Base-by-base conservation (phyloP, 2,113 vertebrate species). In the Orycteropus afer region DNA sequence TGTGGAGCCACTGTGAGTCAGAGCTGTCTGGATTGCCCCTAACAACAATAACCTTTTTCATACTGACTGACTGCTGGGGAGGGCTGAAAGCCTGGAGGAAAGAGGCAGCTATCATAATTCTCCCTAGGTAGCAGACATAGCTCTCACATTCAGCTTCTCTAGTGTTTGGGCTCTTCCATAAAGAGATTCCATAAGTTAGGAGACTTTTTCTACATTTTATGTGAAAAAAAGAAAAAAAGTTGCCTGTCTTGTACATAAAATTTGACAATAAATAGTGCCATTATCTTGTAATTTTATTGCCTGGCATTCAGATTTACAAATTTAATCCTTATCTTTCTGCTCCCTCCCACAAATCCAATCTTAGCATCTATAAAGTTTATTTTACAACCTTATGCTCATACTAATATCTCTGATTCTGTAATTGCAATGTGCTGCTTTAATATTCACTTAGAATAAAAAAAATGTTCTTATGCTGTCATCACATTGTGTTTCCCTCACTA, bases 281-380 rank as follows among this genome's bases (percentile, higher is more conserved):
- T 81, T 79, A 57, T 85, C 74, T 65, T 94, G 53, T 83, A 84
- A 53, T 3, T 34, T 79, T 85, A 59, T 34, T 86, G 20, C 51
- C 74, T 45, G 12, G 32, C n/a, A 84, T 84, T 93, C 23, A 74
- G n/a, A 84, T 59, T 76, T 85, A 88, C 80, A 17, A 87, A 85
- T 87, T 65, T 57, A 88, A 80, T 88, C 45, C 29, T 25, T 73
- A 3, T 78, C 59, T 89, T 55, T 78, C 59, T 7, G 71, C 37
- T 77, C 7, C 61, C 1, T 27, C 27, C 76, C 42, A 74, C 65
- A 89, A 94, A 90, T 69, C 82, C 40, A 29, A 77, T 88, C 40
- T 85, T 86, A 13, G 18, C 29, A 61, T 88, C 45, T n/a, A 6
- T 76, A 90, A 93, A 90, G 51, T 59, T 51, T 47, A n/a, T 79